Evolutionary conservation across 2,113 vertebrate species (phyloP), one percentile per base, ranked within the genome.

Genomic region (Ptychochromis oligacanthus): DNA sequence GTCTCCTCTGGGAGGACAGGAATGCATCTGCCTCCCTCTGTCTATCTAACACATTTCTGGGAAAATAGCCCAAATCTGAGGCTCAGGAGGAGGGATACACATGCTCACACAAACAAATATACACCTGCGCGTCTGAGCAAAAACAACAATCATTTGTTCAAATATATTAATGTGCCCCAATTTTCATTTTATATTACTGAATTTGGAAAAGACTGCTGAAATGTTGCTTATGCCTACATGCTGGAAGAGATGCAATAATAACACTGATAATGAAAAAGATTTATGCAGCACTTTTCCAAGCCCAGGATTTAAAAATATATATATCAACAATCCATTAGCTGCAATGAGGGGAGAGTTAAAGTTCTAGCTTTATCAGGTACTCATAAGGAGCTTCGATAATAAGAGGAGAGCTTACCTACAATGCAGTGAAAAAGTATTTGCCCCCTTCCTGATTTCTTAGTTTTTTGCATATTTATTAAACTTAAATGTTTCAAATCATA

Each of bases 11-110:
- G 92, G 95, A 94, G 89, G 79, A 92, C 86, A 93, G 92, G 88
- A 92, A 84, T 93, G 91, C 95, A 94, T 95, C 94, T 96, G 95
- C 91, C 91, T 84, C 86, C 87, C 90, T 91, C 89, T 86, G 82
- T 86, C 91, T 89, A 86, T 88, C 72, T 90, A 85, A 90, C 91
- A 88, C 90, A 90, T 93, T 89, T 90, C 90, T 92, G 90, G 90
- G 86, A 88, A 93, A 91, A 93, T 65, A 86, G 90, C 93, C 92
- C 87, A 90, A 90, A 93, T 89, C 83, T 84, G 91, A 46, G 43
- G 83, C 88, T 90, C 87, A 90, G 84, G 81, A 83, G 72, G 79
- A 59, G 84, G 28, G 60, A 75, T 24, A 62, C 5, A 85, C 26
- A 79, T 57, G 61, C 24, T 58, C 65, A 67, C 55, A 77, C 58